Conservation (phyloP, 2,888 invertebrate species). For the Nasonia oneida region DNA sequence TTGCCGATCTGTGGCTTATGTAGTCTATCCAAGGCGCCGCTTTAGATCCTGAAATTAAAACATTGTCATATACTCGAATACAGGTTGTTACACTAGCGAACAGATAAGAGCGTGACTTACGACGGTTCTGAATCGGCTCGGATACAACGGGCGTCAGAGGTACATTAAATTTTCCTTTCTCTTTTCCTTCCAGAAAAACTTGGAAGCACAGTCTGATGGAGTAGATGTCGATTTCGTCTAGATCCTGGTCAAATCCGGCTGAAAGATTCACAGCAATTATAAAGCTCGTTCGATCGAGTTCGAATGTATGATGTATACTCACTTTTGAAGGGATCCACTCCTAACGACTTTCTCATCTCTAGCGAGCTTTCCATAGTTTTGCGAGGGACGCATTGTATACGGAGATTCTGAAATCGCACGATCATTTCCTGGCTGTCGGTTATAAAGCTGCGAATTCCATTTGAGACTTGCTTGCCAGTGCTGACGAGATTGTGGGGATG, state of each 20-base stretch:
- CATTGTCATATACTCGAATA: background rate
- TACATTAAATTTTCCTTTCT: slow-evolving; percentile 80
- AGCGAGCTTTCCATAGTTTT: slow-evolving; percentile 94
- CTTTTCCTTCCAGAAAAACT: slow-evolving; percentile 78
- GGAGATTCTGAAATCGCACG: slow-evolving; percentile 90
- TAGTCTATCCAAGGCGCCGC: slow-evolving; percentile 71
- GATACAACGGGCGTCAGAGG: slow-evolving; percentile 81
- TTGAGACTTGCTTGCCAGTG: slow-evolving; percentile 83
- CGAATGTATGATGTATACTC: slow-evolving; percentile 77
- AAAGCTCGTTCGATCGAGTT: too few relatives aligned
- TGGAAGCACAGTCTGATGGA: slow-evolving; percentile 83
- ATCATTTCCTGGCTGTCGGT: slow-evolving; percentile 81
- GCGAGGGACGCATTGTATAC: slow-evolving; percentile 97
- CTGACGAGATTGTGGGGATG: slow-evolving; percentile 97
- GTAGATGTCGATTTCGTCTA: slow-evolving; percentile 82
- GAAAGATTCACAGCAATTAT: slow-evolving; percentile 66
- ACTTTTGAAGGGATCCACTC: slow-evolving; percentile 97
- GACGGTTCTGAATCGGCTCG: slow-evolving; percentile 83
- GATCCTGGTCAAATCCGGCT: slow-evolving; percentile 84
- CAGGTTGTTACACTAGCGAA: background rate
- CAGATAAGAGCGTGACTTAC: slow-evolving; percentile 25
- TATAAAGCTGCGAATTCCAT: slow-evolving; percentile 25
- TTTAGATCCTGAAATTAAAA: background rate
- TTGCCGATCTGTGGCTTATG: slow-evolving; percentile 81
- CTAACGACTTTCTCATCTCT: slow-evolving; percentile 87